Percentiles rank a stretch among this genome's conserved stretches.
Evolutionary conservation across 2,888 invertebrate genomes (phyloP).

Genomic region (Phortica magna): DNA sequence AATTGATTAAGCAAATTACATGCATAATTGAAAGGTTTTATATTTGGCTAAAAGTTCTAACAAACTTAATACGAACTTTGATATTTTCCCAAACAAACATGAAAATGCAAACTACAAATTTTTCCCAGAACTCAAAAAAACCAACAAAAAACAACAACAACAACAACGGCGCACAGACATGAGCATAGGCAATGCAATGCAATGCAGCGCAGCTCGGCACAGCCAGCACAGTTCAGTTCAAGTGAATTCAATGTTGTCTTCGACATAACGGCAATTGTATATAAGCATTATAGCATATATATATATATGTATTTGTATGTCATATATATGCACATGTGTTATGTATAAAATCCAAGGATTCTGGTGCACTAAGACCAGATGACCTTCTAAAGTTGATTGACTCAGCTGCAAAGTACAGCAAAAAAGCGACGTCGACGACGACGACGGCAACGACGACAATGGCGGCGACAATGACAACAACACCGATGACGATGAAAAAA

Average conservation of each 20-base stretch:
- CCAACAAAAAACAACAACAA: neutral
- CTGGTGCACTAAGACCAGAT: conserved; percentile 66
- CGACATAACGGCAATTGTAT: neutral
- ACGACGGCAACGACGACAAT: neutral
- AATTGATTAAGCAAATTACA: too few relatives aligned
- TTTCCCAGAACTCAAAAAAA: too few relatives aligned
- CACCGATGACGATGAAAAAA: too few relatives aligned
- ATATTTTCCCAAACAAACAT: too few relatives aligned
- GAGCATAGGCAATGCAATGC: neutral
- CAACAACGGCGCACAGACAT: neutral
- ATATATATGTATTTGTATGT: conserved; percentile 32
- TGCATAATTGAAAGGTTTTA: too few relatives aligned
- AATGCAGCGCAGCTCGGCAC: neutral
- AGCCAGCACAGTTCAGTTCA: neutral
- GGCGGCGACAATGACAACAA: neutral
- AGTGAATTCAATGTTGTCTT: neutral
- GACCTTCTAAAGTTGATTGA: conserved; percentile 75
- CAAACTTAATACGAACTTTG: too few relatives aligned
- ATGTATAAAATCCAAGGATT: conserved; percentile 64
- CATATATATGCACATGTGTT: conserved; percentile 15
- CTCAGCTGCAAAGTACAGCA: conserved; percentile 50
- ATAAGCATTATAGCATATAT: neutral
- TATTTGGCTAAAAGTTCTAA: too few relatives aligned
- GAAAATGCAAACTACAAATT: too few relatives aligned
- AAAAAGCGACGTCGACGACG: conserved; percentile 10